A percentile compares a stretch with the other conserved stretches of the same genome.
phyloP scores from a whole-genome alignment of 2,888 invertebrate genomes.

The Eupithecia centaureata region DNA sequence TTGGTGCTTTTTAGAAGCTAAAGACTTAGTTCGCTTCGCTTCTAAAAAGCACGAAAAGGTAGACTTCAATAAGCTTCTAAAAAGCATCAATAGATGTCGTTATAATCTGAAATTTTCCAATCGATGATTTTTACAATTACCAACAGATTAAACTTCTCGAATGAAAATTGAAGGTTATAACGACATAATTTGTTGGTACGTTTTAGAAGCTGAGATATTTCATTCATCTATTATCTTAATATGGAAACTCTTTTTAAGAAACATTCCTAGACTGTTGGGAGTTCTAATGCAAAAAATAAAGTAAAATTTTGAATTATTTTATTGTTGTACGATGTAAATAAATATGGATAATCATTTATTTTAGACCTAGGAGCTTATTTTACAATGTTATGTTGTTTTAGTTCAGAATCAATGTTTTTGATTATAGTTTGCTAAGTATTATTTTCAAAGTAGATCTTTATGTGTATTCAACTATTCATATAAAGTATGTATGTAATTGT shows the following conservation, averaged over 20 bases:
- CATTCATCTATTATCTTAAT: no score
- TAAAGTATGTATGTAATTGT: background rate
- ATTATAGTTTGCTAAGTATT: background rate
- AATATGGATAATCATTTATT: background rate
- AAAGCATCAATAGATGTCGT: no score
- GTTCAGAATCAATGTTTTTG: background rate
- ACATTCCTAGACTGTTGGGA: background rate
- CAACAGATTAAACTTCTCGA: no score
- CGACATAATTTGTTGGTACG: no score
- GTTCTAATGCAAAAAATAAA: background rate
- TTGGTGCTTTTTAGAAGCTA: background rate
- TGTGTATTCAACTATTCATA: background rate
- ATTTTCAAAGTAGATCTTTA: background rate
- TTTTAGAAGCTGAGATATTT: no score
- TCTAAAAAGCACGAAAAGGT: no score
- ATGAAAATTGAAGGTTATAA: no score
- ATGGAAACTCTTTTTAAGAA: no score
- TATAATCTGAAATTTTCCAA: no score
- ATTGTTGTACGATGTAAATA: slow-evolving; percentile 1
- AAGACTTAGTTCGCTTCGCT: no score
- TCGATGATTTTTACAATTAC: no score
- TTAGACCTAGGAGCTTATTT: background rate
- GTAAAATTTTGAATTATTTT: background rate
- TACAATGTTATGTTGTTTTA: background rate
- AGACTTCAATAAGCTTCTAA: no score